These are phyloP conservation scores for Tyria jacobaeae DNA, from an alignment of 2,888 invertebrate genomes.

Conservation along the genomic window DNA sequence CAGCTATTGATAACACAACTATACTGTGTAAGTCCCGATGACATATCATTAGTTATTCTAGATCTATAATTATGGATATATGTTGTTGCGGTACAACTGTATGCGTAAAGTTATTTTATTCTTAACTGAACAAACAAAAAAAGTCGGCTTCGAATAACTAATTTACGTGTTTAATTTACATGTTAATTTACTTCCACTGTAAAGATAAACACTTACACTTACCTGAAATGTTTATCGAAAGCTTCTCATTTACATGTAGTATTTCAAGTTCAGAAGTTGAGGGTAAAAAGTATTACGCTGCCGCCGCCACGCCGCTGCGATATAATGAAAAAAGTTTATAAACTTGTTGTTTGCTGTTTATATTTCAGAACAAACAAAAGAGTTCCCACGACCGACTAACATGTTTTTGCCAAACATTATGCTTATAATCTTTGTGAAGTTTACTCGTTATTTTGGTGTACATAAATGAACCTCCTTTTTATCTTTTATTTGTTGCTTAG, in stretches of 20 bases:
- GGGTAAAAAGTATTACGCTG: neutral
- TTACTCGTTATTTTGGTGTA: neutral
- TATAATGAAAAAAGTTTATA: conserved; percentile 3
- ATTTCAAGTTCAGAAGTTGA: neutral
- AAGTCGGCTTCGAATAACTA: too few species aligned
- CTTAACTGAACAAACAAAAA: too few species aligned
- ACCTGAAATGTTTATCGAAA: neutral
- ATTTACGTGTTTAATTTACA: neutral
- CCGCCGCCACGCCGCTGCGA: neutral
- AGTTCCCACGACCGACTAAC: neutral
- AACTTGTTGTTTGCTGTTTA: neutral
- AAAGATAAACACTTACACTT: neutral
- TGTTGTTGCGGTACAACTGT: too few species aligned
- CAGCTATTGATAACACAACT: too few species aligned
- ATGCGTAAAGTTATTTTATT: too few species aligned
- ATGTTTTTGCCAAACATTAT: neutral
- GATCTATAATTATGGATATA: too few species aligned
- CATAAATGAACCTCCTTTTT: neutral
- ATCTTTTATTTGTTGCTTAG: too few species aligned
- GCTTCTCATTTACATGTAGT: neutral
- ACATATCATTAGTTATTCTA: too few species aligned
- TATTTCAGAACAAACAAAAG: neutral
- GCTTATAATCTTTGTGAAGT: neutral
- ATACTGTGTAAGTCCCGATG: too few species aligned
- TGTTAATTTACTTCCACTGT: neutral